Evolutionary conservation across 2,113 vertebrate species (phyloP), one percentile per base, ranked within the genome.

Genomic region (Odobenus rosmarus): DNA sequence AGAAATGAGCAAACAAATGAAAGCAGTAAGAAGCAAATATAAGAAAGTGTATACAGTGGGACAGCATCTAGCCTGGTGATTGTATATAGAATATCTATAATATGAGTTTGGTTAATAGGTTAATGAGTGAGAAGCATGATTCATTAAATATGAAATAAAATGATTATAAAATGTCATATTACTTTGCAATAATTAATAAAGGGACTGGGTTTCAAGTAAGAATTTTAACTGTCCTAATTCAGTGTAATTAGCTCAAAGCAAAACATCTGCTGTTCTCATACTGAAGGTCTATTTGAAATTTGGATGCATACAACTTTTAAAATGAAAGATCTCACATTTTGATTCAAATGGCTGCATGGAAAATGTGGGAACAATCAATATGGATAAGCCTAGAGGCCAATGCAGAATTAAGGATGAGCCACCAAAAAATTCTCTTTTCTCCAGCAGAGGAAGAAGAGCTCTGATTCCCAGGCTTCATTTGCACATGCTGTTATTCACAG

Each of bases 401-500:
- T 36, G 74, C 55, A 96, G 95, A 97, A 96, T 90, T 91, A 93
- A 95, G 88, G 88, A 93, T 93, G 93, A 95, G 85, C 74, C 94
- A 93, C 91, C 93, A 95, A 49, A 94, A 88, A 61, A 31, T 90
- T 88, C 74, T 82, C 77, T 95, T 62, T 92, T 93, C 86, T 97
- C 85, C 87, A 82, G 90, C 46, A 89, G 36, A 79, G 72, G 93
- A 92, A 97, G 74, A 93, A 74, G 87, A 31, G 91, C 55, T 87
- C 71, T 67, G 42, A 95, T 92, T 97, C 97, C 96, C 96, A 92
- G 90, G 71, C 94, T 93, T 96, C 92, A 93, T 97, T 97, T 98
- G 97, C 97, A 97, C 94, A 94, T 46, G 96, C 95, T 93, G 93
- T 84, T 96, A 96, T 96, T 97, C 97, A 97, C 97, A 98, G 97